These are phyloP conservation scores for Siniperca knerii DNA, from an alignment of 2,113 vertebrate genomes.

Conservation along the genomic window DNA sequence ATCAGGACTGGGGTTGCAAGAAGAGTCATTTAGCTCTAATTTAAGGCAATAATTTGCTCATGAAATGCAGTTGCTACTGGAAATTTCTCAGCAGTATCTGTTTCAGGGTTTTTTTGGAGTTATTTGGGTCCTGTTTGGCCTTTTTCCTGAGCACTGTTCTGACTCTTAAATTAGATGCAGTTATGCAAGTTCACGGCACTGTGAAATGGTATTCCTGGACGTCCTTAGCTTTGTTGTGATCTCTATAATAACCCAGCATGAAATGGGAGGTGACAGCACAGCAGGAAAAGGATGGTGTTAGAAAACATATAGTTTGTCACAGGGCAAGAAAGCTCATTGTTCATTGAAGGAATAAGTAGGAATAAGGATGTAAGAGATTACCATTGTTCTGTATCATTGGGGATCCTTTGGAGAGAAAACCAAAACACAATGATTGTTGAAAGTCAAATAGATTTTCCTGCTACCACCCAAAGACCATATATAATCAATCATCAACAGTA, in stretches of 20 bases:
- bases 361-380: conserved; percentile 82
- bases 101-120: background rate
- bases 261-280: conserved; percentile 74
- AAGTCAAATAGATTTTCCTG: conserved; percentile 75
- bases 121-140: conserved; percentile 16
- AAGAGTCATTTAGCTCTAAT: background rate
- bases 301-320: conserved; percentile 76
- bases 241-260: conserved; percentile 57
- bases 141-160: conserved; percentile 24
- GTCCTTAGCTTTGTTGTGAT: conserved; percentile 26
- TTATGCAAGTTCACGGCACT: conserved; percentile 19
- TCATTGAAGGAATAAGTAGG: conserved; percentile 79
- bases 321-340: conserved; percentile 75
- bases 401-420: conserved; percentile 84
- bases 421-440: conserved; percentile 85
- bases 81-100: conserved; percentile 6
- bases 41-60: background rate
- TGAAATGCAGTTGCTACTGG: background rate
- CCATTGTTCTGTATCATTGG: conserved; percentile 85
- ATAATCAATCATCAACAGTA: conserved; percentile 70
- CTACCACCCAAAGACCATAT: conserved; percentile 77
- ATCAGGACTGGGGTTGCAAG: conserved; percentile 1
- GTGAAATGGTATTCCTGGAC: conserved; percentile 7
- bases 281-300: conserved; percentile 79
- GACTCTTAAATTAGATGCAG: conserved; percentile 20